These are phyloP conservation scores for Drosophila albomicans DNA, from an alignment of 1,140 invertebrate genomes.

Conservation along the genomic window DNA sequence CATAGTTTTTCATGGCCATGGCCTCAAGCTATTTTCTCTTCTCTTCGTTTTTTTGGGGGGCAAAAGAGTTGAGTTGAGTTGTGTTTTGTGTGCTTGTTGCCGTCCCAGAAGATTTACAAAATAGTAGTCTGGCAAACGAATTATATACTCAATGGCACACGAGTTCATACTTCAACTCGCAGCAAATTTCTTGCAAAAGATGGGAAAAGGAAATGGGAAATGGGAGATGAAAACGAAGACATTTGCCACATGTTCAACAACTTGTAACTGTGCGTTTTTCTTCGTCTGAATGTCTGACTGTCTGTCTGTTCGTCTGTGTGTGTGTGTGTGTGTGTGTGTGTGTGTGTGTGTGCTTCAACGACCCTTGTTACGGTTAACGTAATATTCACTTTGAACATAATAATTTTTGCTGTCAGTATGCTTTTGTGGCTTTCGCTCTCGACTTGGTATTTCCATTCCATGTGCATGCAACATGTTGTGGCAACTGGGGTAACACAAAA, in stretches of 20 bases:
- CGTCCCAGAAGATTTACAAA: background rate
- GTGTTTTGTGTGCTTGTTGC: background rate
- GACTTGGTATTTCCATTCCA: background rate
- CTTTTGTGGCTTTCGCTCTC: constrained; percentile 5
- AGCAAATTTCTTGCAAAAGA: constrained; percentile 1
- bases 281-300: background rate
- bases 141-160: constrained; percentile 12
- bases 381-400: constrained; percentile 70
- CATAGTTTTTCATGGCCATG: background rate
- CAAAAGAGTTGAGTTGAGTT: background rate
- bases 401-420: constrained; percentile 49
- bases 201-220: background rate
- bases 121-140: background rate
- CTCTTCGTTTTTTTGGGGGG: background rate
- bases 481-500: constrained; percentile 10
- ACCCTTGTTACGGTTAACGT: constrained; percentile 63
- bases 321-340: background rate
- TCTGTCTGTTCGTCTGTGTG: background rate
- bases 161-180: constrained; percentile 8
- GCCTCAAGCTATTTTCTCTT: background rate
- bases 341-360: constrained; percentile 13
- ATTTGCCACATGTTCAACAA: constrained; percentile 31
- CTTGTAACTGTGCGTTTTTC: constrained; percentile 23
- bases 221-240: background rate
- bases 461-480: constrained; percentile 43